Base-by-base conservation (phyloP, 2,113 vertebrate species). In the Halcyon malimbica region DNA sequence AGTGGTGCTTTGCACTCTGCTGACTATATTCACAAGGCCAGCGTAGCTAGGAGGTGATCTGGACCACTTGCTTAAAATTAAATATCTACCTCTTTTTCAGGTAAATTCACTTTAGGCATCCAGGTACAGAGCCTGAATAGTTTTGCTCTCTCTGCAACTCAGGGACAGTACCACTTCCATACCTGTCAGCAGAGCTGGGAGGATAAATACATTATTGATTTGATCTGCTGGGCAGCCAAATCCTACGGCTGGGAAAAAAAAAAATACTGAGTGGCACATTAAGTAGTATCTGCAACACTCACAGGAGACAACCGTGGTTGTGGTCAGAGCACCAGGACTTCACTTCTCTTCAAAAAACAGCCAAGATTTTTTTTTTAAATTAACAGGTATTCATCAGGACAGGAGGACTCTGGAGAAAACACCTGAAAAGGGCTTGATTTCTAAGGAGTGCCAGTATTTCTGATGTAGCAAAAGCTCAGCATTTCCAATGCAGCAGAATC, bases 151-250 rank as follows among this genome's bases (percentile, higher is more conserved):
- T 41, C 71, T 83, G 83, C 56, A 82, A 4, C 65, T 83, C 50
- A 0, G 2, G 39, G 26, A 28, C 48, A 93, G 57, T 26, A 50
- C n/a, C 69, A 24, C 48, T 95, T 71, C 62, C 69, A 83, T 18
- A 68, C 15, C 29, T 82, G 54, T 76, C 60, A 89, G 62, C 56
- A 89, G 69, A 92, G 84, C 44, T 76, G 41, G 37, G n/a, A 92
- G 75, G 63, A 93, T 91, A 94, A 94, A 92, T 7, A 23, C 13
- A 16, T 84, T 68, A 82, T 82, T 71, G 69, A 90, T 90, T 60
- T 46, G 13, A 87, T 74, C 60, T 89, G 59, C 48, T 59, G 68
- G 89, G 28, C 59, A 87, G 68, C n/a, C 64, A 70, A 50, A 77
- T 54, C 46, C 63, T 59, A 12, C 1, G 2, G 71, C 48, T 80